Percentiles rank a stretch among this genome's conserved stretches.
phyloP scores from a whole-genome alignment of 2,888 invertebrate genomes.

The Germaria angustata region DNA sequence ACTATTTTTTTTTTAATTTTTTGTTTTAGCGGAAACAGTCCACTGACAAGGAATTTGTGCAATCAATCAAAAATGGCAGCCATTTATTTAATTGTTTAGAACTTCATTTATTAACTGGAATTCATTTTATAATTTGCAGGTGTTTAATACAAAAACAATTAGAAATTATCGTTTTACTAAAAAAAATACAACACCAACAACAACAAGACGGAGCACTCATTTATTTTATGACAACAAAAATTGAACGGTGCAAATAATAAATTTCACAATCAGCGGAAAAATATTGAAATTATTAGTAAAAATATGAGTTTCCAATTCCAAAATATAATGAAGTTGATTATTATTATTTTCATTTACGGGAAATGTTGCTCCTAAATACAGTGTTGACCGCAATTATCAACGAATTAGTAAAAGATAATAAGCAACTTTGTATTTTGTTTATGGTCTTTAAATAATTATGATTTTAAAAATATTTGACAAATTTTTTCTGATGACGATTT shows the following conservation, averaged over 20 bases:
- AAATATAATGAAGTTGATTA: neutral
- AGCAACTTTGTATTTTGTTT: no score
- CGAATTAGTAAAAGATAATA: no score
- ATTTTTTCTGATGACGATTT: no score
- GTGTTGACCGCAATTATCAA: no score
- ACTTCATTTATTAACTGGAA: neutral
- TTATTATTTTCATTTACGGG: no score
- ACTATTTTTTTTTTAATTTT: no score
- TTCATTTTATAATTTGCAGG: neutral
- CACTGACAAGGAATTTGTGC: neutral
- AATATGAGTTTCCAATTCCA: neutral
- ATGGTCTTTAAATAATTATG: no score
- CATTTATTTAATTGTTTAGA: neutral
- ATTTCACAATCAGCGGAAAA: neutral
- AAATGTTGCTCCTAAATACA: no score
- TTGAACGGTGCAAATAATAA: slow-evolving; percentile 4
- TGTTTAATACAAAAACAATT: neutral
- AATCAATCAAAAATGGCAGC: neutral
- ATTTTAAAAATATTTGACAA: no score
- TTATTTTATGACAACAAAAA: neutral
- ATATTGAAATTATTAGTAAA: neutral
- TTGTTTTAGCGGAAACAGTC: neutral
- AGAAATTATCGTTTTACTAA: neutral
- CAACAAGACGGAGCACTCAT: neutral
- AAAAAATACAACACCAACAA: neutral